Evolutionary conservation across 2,113 vertebrate genomes (phyloP).

Genomic region (Puma concolor): DNA sequence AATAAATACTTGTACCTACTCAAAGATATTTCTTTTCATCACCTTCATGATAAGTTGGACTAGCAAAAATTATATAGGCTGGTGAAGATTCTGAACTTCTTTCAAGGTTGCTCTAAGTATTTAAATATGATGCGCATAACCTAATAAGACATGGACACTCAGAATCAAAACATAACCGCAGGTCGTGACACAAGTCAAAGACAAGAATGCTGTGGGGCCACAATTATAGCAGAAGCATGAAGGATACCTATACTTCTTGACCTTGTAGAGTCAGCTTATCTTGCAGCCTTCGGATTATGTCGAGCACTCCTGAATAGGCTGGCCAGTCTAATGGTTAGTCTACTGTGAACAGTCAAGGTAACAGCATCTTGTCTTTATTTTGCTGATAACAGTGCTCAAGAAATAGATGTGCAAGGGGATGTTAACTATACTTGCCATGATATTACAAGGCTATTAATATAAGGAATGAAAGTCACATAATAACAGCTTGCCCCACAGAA

Average conservation of each 20-base stretch:
- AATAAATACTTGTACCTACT: neutral
- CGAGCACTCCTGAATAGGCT: neutral
- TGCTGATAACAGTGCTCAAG: neutral
- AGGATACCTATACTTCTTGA: neutral
- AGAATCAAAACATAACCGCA: constrained; percentile 40
- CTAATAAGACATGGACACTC: constrained; percentile 38
- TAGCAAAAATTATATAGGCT: constrained; percentile 20
- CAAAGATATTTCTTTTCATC: neutral
- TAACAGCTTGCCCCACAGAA: constrained; percentile 45
- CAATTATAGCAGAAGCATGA: neutral
- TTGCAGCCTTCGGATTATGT: neutral
- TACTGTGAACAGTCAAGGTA: neutral
- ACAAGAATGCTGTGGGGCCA: neutral
- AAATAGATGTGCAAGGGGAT: neutral
- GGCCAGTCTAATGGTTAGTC: neutral
- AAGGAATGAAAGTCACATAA: constrained; percentile 36
- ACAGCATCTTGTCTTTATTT: neutral
- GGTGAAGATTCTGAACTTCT: constrained; percentile 21
- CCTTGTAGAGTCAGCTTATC: neutral
- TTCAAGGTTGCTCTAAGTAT: constrained; percentile 41
- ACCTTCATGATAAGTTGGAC: neutral
- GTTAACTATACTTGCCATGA: constrained; percentile 18
- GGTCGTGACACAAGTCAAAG: constrained; percentile 32
- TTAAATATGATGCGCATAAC: constrained; percentile 46
- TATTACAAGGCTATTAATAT: constrained; percentile 42